Evolutionary conservation across 2,797 vertebrate species (phyloP).

Genomic region (Chelon auratus): DNA sequence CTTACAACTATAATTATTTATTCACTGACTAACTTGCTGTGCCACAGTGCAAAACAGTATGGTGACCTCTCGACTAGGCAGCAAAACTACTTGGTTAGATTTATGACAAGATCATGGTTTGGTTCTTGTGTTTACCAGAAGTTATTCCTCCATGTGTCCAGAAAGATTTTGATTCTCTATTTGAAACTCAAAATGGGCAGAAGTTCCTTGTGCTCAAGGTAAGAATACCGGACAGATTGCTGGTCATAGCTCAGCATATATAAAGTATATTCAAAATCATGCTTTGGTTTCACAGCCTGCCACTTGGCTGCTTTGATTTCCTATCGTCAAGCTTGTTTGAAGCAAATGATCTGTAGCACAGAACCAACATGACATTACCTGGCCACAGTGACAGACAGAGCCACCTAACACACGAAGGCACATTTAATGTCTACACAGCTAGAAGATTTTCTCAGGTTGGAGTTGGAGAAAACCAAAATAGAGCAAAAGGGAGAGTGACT

Average conservation of each 20-base stretch:
- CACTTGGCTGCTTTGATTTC: neutral
- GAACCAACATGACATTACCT: neutral
- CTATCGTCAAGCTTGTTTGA: neutral
- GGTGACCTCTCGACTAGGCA: too few relatives aligned
- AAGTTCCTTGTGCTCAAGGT: neutral
- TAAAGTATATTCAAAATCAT: neutral
- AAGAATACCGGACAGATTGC: neutral
- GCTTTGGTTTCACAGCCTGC: neutral
- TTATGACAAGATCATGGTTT: too few relatives aligned
- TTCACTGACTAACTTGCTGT: too few relatives aligned
- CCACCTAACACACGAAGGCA: neutral
- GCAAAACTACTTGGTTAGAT: too few relatives aligned
- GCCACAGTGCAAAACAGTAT: too few relatives aligned
- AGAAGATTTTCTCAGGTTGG: neutral
- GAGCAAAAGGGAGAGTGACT: too few relatives aligned
- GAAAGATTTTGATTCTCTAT: too few relatives aligned
- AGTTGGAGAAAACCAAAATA: neutral
- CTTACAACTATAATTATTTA: too few relatives aligned
- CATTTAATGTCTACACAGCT: neutral
- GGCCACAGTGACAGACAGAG: neutral
- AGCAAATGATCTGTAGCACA: neutral
- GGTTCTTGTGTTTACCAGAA: too few relatives aligned
- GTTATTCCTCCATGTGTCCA: too few relatives aligned
- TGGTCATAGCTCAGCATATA: neutral
- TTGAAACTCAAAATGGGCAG: too few relatives aligned